Evolutionary conservation across 2,797 vertebrate genomes (phyloP).

Genomic region (Apodemus agrarius): DNA sequence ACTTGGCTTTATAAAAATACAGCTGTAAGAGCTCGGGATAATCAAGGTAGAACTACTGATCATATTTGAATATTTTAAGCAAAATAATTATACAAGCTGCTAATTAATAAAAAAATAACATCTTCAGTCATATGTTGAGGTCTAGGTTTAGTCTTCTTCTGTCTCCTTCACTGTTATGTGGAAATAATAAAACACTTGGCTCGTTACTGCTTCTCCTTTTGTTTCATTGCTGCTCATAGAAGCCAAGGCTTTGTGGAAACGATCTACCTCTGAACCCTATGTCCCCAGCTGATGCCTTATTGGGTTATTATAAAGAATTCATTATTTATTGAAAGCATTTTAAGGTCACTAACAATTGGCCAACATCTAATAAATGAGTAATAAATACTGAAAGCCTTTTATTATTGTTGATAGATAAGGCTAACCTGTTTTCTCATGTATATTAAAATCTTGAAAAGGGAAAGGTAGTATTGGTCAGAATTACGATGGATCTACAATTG

Average conservation of each 20-base stretch:
- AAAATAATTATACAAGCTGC: background rate
- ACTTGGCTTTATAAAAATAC: background rate
- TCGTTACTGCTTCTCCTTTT: background rate
- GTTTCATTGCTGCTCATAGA: background rate
- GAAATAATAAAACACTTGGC: background rate
- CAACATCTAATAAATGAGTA: conserved; percentile 1
- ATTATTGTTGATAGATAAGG: conserved; percentile 50
- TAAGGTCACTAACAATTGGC: background rate
- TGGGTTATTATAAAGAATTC: conserved; percentile 2
- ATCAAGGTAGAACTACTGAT: background rate
- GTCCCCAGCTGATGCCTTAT: background rate
- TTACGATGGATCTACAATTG: background rate
- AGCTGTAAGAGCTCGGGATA: background rate
- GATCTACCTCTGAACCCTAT: background rate
- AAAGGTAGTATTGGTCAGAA: background rate
- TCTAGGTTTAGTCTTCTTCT: background rate
- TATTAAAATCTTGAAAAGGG: background rate
- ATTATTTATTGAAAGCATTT: conserved; percentile 12
- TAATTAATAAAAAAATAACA: background rate
- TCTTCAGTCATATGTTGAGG: background rate
- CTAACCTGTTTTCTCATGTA: background rate
- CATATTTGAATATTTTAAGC: background rate
- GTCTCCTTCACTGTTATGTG: background rate
- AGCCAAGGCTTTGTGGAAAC: background rate
- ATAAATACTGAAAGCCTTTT: background rate